Percentiles rank a stretch among this genome's conserved stretches.
These are phyloP conservation scores for Agrilus mali DNA, from an alignment of 2,888 invertebrate species.

Conservation along the genomic window DNA sequence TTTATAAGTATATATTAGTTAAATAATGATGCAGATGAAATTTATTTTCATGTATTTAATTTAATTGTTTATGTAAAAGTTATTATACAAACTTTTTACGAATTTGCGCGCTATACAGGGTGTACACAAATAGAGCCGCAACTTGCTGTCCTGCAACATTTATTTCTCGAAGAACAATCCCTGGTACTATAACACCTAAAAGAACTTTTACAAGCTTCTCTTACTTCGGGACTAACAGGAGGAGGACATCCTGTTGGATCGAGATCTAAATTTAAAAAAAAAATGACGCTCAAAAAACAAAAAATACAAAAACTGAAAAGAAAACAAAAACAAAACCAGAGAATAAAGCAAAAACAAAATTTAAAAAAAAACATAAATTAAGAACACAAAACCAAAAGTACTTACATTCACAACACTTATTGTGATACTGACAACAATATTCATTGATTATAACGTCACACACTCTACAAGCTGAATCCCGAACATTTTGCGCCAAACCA, in stretches of 20 bases:
- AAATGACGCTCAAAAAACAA: not conserved
- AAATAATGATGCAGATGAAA: too few relatives aligned
- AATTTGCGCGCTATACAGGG: too few relatives aligned
- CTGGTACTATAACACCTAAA: constrained; percentile 5
- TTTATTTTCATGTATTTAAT: too few relatives aligned
- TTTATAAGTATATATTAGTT: too few relatives aligned
- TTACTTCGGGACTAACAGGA: constrained; percentile 12
- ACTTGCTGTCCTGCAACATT: constrained; percentile 9
- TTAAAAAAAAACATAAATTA: not conserved
- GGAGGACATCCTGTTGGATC: constrained; percentile 14
- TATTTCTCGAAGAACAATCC: constrained; percentile 7
- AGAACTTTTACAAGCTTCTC: constrained; percentile 8
- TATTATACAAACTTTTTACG: too few relatives aligned
- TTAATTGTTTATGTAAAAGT: too few relatives aligned
- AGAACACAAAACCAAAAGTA: constrained; percentile 4
- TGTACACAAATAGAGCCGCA: constrained; percentile 10
- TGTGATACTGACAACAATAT: constrained; percentile 14
- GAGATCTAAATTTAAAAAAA: constrained; percentile 8
- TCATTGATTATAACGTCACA: constrained; percentile 14
- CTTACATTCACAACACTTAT: constrained; percentile 15
- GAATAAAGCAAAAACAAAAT: too few relatives aligned
- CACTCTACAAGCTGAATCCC: constrained; percentile 13
- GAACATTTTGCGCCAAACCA: constrained; percentile 6
- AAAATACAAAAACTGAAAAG: not conserved
- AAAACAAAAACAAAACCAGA: too few relatives aligned